phyloP scores from a whole-genome alignment of 2,797 vertebrate species.

The Borostomias antarcticus region DNA sequence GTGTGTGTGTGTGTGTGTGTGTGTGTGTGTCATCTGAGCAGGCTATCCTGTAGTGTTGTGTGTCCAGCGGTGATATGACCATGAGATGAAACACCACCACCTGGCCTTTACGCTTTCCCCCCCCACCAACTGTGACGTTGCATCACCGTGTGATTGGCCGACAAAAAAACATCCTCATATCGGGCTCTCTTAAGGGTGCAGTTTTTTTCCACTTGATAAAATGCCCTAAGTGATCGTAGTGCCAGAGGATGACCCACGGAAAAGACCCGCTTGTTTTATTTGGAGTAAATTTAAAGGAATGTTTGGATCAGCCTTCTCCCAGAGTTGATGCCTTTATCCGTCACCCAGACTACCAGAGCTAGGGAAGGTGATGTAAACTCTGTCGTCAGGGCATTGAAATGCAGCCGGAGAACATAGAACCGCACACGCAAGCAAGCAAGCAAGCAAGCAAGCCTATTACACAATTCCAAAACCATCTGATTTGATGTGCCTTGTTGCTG shows the following conservation, averaged over 20 bases:
- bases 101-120: conserved; percentile 41
- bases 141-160: conserved; percentile 27
- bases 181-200: too few species aligned
- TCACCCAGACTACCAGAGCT: too few species aligned
- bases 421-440: too few species aligned
- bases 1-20: conserved; percentile 1
- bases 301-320: too few species aligned
- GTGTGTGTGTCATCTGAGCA: conserved; percentile 12
- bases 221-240: too few species aligned
- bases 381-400: conserved; percentile 63
- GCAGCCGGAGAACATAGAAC: conserved; percentile 27
- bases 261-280: too few species aligned
- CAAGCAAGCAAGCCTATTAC: conserved; percentile 56
- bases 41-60: conserved; percentile 23
- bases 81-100: conserved; percentile 33
- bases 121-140: neutral
- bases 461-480: conserved; percentile 67
- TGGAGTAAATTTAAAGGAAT: too few species aligned
- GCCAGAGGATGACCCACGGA: too few species aligned
- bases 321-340: too few species aligned
- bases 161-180: conserved; percentile 35
- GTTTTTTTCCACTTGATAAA: too few species aligned
- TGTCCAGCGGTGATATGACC: conserved; percentile 21
- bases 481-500: conserved; percentile 65
- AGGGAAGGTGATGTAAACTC: conserved; percentile 64